phyloP scores from a whole-genome alignment of 2,113 vertebrate genomes.

The Eolophus roseicapilla region DNA sequence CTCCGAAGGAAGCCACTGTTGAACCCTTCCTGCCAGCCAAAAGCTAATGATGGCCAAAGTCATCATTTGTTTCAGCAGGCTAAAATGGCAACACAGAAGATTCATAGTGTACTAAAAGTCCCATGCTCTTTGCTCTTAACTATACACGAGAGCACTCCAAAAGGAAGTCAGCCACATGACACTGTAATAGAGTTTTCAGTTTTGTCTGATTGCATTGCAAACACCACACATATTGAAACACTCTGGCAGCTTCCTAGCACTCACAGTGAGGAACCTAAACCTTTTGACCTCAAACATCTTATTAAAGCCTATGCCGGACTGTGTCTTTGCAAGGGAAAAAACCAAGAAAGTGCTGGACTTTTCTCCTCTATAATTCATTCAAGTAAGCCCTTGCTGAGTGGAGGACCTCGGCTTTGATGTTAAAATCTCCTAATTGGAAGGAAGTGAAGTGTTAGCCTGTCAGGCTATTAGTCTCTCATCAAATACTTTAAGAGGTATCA shows the following conservation, averaged over 20 bases:
- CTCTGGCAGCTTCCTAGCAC: slow-evolving; percentile 76
- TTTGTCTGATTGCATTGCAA: slow-evolving; percentile 71
- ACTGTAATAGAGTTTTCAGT: slow-evolving; percentile 60
- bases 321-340: slow-evolving; percentile 60
- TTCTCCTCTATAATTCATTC: slow-evolving; percentile 88
- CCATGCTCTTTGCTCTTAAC: not conserved
- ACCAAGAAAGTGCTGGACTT: slow-evolving; percentile 72
- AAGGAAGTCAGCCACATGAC: slow-evolving; percentile 59
- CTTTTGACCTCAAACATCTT: slow-evolving; percentile 82
- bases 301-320: slow-evolving; percentile 79
- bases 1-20: not conserved
- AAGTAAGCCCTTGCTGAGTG: slow-evolving; percentile 81
- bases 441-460: slow-evolving; percentile 96
- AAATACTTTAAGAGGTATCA: slow-evolving; percentile 89
- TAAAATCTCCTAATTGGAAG: slow-evolving; percentile 95
- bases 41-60: not conserved
- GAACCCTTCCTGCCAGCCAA: not conserved
- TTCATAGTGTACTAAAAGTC: not conserved
- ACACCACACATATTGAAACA: slow-evolving; percentile 80
- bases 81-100: not conserved
- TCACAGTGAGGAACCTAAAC: slow-evolving; percentile 78
- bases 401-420: slow-evolving; percentile 89
- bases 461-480: slow-evolving; percentile 92
- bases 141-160: not conserved
- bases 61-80: not conserved